Base-by-base conservation (phyloP, 2,797 vertebrate species). In the Percopsis omiscomaycus region DNA sequence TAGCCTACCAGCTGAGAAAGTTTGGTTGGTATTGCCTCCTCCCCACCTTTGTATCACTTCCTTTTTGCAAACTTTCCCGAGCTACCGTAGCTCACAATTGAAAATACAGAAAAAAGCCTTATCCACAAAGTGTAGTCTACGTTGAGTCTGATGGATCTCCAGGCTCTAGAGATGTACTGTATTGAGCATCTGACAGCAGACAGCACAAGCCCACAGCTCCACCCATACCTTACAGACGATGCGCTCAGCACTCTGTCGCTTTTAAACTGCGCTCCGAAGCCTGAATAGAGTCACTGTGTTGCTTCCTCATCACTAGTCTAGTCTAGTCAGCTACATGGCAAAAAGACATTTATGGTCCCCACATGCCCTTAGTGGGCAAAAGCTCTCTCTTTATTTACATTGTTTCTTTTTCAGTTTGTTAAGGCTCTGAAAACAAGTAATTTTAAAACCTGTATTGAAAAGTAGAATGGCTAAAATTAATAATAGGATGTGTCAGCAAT, bases 221-320 rank as follows among this genome's bases (percentile, higher is more conserved):
- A 72, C 84, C 75, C 69, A 76, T 50, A 79, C 65, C 64, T 75
- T 69, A 80, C 74, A 80, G 68, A 81, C 72, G 68, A 74, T 73
- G 74, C 44, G 15, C 42, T 42, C 30, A 10, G 1, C 58, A 22
- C 52, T 77, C 74, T 83, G 62, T 80, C 66, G 66, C 63, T 71
- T 71, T 74, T 3, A 75, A 81, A 64, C 74, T 32, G n/a, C 11
- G 27, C 55, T 60, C 64, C 70, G 15, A 58, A 58, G 37, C 42
- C 71, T 90, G 84, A 92, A 90, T 86, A 79, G 84, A 74, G 72
- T 70, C 75, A 72, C 79, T 90, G 84, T 89, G 46, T 75, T 58
- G 22, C 66, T 69, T 69, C 79, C 86, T 91, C 87, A 91, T 92
- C 84, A 71, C 66, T 71, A 92, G 88, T 91, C 66, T 71, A 92